Base-by-base conservation (phyloP, 2,888 invertebrate genomes). In the Acanthosepion pharaonis region DNA sequence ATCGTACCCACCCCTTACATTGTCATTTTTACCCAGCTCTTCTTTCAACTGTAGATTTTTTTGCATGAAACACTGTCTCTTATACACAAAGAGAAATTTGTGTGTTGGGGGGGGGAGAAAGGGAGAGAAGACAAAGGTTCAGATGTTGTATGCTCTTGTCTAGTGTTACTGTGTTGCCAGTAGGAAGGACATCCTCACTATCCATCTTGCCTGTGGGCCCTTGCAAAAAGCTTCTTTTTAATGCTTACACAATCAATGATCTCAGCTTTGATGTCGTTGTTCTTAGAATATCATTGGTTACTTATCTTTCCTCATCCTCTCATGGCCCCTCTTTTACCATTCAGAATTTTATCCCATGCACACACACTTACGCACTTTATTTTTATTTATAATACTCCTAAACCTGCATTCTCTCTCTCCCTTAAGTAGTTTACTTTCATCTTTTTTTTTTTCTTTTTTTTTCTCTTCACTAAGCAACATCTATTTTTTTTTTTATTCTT, bases 201-300 rank as follows among this genome's bases (percentile, higher is more conserved):
- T n/a, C n/a, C 78, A 78, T 78, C 78, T 78, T n/a, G n/a, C 78
- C n/a, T 28, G n/a, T 78, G 78, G n/a, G 64, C 78, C 78, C n/a
- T 8, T 78, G n/a, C 6, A 78, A 78, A 78, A n/a, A 78, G 78
- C 78, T 78, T 78, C 78, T 78, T 78, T 78, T 78, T n/a, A 78
- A n/a, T 28, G 78, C 11, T 8, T 55, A 9, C 78, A 28, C 28
- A 78, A 28, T 78, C 78, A 78, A 78, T 78, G 78, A n/a, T 78
- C 78, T 78, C 3, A 9, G 78, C 28, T 78, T 28, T 78, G 28
- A 64, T 64, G 64, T 64, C 6, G 15, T 78, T 78, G n/a, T 78
- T 78, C 78, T 28, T 64, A 64, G 23, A 64, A 64, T 25, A 64
- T 64, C 23, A 64, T 64, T 64, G n/a, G 78, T 78, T 78, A n/a